phyloP scores from a whole-genome alignment of 2,888 invertebrate genomes.

The Cinara cedri region DNA sequence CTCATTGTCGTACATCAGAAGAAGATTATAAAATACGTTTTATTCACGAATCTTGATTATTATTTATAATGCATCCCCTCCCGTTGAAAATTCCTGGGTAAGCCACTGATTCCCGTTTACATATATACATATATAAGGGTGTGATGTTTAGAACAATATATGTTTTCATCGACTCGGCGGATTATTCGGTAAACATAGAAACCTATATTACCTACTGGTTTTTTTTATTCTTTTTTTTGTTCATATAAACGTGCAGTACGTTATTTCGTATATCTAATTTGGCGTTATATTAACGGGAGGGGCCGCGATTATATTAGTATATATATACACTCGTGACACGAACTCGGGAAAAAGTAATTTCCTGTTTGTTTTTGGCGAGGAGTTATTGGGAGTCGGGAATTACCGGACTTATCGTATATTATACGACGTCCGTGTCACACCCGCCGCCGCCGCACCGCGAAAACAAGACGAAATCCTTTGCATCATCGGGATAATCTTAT shows the following conservation, averaged over 20 bases:
- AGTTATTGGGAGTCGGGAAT: constrained; percentile 41
- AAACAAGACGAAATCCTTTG: constrained; percentile 44
- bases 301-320: neutral
- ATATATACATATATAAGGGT: neutral
- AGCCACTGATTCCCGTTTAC: no score
- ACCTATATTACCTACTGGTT: neutral
- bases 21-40: no score
- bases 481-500: constrained; percentile 32
- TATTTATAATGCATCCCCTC: no score
- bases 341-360: constrained; percentile 50
- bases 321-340: neutral
- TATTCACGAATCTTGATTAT: no score
- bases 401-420: constrained; percentile 52
- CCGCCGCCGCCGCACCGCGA: no score
- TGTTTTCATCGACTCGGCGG: constrained; percentile 3
- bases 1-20: no score
- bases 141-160: constrained; percentile 4
- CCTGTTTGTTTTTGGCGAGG: constrained; percentile 17
- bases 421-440: constrained; percentile 17
- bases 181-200: constrained; percentile 11
- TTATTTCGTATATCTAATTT: constrained; percentile 50
- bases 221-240: no score
- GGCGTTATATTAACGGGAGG: constrained; percentile 40
- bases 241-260: no score
- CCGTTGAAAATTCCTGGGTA: no score